phyloP scores from a whole-genome alignment of 2,888 invertebrate species.

The Oegoconia quadripuncta region DNA sequence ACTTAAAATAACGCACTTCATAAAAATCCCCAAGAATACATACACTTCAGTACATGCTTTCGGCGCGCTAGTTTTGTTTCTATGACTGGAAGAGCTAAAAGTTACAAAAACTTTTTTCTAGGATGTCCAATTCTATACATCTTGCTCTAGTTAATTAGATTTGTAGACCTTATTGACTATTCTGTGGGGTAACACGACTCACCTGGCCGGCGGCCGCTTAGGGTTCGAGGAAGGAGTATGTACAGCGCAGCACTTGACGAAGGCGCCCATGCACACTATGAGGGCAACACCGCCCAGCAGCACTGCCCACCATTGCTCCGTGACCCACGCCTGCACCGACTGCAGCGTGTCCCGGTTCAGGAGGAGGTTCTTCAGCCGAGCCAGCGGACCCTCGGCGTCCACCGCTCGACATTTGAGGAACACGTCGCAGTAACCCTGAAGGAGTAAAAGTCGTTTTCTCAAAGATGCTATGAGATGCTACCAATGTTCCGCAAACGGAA shows the following conservation, averaged over 20 bases:
- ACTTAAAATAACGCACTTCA: no score
- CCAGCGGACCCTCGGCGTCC: conserved; percentile 98
- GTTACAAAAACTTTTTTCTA: no score
- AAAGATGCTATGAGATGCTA: no score
- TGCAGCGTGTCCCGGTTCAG: conserved; percentile 93
- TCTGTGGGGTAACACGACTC: conserved; percentile 1
- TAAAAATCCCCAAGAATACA: no score
- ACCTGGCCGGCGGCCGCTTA: conserved; percentile 95
- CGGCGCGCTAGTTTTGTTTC: no score
- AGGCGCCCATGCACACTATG: conserved; percentile 97
- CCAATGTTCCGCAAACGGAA: no score
- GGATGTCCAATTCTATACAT: no score
- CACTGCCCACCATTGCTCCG: conserved; percentile 97
- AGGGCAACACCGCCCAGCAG: conserved; percentile 94
- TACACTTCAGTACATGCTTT: no score
- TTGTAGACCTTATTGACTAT: no score
- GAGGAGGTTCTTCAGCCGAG: conserved; percentile 96
- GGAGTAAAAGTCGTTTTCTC: no score
- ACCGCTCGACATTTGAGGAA: conserved; percentile 99
- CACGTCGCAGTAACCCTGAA: conserved; percentile 98
- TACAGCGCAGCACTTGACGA: conserved; percentile 99
- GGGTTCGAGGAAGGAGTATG: conserved; percentile 99
- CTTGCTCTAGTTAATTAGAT: no score
- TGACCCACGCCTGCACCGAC: conserved; percentile 95
- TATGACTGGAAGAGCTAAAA: no score